Conservation (phyloP, 2,888 invertebrate species). For the Leptopilina syphax region DNA sequence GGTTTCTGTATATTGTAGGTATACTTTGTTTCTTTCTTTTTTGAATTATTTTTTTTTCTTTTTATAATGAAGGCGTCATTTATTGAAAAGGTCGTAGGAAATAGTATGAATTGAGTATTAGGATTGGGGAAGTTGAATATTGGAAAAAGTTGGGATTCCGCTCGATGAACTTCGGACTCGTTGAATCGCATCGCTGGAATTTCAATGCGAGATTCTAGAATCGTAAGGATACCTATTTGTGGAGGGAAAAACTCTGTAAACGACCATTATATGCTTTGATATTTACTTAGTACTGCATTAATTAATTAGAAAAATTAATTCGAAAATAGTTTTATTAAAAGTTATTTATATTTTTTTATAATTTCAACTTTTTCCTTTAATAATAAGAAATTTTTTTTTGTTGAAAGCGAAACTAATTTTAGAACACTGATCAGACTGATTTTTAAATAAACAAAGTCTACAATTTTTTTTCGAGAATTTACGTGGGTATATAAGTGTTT, state of each 20-base stretch:
- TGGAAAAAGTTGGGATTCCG: slow-evolving; percentile 39
- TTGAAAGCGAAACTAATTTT: neutral
- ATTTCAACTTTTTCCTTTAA: neutral
- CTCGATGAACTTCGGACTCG: slow-evolving; percentile 33
- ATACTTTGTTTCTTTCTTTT: neutral
- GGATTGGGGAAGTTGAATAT: slow-evolving; percentile 30
- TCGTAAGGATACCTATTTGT: neutral
- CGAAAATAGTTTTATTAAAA: too few relatives aligned
- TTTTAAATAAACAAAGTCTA: neutral
- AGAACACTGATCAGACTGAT: too few relatives aligned
- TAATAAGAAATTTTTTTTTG: neutral
- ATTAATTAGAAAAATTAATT: too few relatives aligned
- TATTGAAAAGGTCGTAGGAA: slow-evolving; percentile 8
- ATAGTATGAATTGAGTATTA: slow-evolving; percentile 19
- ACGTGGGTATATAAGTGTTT: slow-evolving; percentile 1
- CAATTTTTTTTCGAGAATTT: slow-evolving; percentile 10
- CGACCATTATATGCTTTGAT: neutral
- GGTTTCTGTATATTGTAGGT: too few relatives aligned
- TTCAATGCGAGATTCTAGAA: slow-evolving; percentile 24
- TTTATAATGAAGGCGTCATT: slow-evolving; percentile 4
- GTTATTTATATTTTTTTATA: too few relatives aligned
- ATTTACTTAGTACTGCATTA: neutral
- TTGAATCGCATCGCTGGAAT: slow-evolving; percentile 8
- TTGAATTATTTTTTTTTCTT: neutral
- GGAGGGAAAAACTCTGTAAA: neutral